phyloP scores from a whole-genome alignment of 2,888 invertebrate genomes.

The Latrodectus elegans region DNA sequence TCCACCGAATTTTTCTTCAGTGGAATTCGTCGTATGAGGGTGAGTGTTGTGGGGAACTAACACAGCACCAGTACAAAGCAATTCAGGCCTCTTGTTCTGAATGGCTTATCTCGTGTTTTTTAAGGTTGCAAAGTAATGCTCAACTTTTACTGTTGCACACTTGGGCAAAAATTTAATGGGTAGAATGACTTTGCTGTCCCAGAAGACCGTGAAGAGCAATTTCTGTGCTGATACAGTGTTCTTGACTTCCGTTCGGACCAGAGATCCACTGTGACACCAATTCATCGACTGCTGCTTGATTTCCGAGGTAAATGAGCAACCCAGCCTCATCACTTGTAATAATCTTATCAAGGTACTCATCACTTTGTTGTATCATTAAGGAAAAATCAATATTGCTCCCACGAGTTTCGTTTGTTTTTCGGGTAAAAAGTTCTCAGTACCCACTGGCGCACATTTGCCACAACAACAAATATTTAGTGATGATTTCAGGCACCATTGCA shows the following conservation, averaged over 20 bases:
- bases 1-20: not conserved
- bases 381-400: not conserved
- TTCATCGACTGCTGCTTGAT: not conserved
- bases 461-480: not conserved
- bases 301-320: not conserved
- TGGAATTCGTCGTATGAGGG: not conserved
- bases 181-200: no score
- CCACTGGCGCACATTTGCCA: not conserved
- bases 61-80: conserved; percentile 5
- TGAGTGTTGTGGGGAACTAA: not conserved
- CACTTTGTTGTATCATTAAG: not conserved
- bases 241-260: not conserved
- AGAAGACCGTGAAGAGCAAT: no score
- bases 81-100: no score
- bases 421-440: no score
- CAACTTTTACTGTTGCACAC: no score
- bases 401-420: no score
- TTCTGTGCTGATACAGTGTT: not conserved
- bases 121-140: no score
- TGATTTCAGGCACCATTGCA: not conserved
- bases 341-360: not conserved
- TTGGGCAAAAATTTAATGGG: no score
- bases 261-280: no score
- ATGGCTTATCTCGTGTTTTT: no score
- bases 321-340: conserved; percentile 4